Base-by-base conservation (phyloP, 2,113 vertebrate species). In the Sinosuthora webbiana region DNA sequence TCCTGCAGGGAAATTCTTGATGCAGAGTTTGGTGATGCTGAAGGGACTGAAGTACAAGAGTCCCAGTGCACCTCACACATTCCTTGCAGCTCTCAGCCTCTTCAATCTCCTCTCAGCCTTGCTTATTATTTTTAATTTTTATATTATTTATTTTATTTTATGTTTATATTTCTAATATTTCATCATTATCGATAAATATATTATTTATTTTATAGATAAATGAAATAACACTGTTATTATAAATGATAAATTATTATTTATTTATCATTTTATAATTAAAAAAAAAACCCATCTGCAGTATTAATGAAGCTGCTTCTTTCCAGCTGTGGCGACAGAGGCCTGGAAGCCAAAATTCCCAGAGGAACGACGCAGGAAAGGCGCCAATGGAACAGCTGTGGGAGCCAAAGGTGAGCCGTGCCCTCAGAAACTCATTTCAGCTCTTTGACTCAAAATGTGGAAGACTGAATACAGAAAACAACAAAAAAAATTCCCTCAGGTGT, bases 331-430 rank as follows among this genome's bases (percentile, higher is more conserved):
- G 86, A 97, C 94, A 83, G 95, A 98, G 69, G 92, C 97, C 83
- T 65, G 74, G 59, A 97, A 78, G 75, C 89, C 98, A 63, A 89
- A 94, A 12, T 35, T 97, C 69, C 96, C 97, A 21, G 97, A 97
- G 82, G 98, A 98, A 20, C 97, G 52, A 42, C 60, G 63, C 24
- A 96, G 91, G 84, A 96, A 98, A 78, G 96, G 97, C 53, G 94
- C 80, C 18, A 98, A 98, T 77, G 96, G 98, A 77, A 98, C 95
- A 39, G 74, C 97, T 25, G 97, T 96, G 73, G 98, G 98, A 95
- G 97, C 98, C 77, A 98, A 97, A 97, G 98, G 99, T 99, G 75
- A 68, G 28, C 7, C 50, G n/a, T 9, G 44, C 42, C 12, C 30
- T 12, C 55, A 53, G 5, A 57, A 79, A 30, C 59, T 14, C 31